A percentile compares a stretch with the other conserved stretches of the same genome.
Conservation (phyloP, 37 sponge, comb jelly and placozoan species). For the Crambe crambe region DNA sequence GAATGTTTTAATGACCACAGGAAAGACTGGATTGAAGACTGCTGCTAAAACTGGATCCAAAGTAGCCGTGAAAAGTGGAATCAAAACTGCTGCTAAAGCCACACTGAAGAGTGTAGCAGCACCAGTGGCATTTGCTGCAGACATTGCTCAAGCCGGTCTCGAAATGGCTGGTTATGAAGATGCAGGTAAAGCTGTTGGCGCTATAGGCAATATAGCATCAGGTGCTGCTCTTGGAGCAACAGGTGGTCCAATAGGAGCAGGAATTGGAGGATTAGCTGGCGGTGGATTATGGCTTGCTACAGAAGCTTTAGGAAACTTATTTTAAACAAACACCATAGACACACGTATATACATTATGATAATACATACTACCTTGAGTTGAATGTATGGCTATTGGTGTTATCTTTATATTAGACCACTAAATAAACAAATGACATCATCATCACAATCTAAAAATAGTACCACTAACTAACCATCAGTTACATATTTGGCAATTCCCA, state of each 20-base stretch:
- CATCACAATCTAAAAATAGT: too few species aligned
- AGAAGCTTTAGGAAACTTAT: constrained; percentile 4
- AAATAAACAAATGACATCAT: too few species aligned
- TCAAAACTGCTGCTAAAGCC: neutral
- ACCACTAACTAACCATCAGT: too few species aligned
- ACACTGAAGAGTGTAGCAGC: neutral
- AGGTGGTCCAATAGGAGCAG: constrained; percentile 23
- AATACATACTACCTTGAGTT: too few species aligned
- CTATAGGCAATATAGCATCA: constrained; percentile 21
- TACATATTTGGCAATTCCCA: too few species aligned
- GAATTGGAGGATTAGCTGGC: constrained; percentile 16
- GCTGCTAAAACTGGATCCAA: too few species aligned
- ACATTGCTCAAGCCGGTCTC: constrained; percentile 5
- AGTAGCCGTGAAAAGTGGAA: too few species aligned
- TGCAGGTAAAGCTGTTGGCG: constrained; percentile 19
- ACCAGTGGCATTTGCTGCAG: constrained; percentile 2
- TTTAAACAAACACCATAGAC: too few species aligned
- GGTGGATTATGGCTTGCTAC: constrained; percentile 3
- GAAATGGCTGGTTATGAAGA: constrained; percentile 20
- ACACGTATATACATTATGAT: too few species aligned
- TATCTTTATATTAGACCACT: too few species aligned
- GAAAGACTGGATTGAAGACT: too few species aligned
- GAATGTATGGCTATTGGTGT: too few species aligned
- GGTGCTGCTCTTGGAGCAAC: constrained; percentile 27
- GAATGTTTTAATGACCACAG: neutral